Conservation (phyloP, 2,888 invertebrate species). For the Lamproptera curius region DNA sequence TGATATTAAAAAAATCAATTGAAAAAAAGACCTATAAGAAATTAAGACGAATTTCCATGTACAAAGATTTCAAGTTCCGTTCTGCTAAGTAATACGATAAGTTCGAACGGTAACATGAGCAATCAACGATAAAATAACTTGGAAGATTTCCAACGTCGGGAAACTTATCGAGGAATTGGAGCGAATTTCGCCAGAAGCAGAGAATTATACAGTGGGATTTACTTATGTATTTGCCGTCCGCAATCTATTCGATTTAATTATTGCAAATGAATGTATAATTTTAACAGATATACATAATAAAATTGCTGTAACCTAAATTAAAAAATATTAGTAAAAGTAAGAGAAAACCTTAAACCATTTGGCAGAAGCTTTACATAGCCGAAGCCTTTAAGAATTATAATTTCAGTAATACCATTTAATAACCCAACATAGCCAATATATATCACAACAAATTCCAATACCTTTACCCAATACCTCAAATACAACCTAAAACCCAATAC, state of each 20-base stretch:
- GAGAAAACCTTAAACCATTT: not conserved
- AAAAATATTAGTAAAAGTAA: not conserved
- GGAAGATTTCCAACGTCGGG: constrained; percentile 6
- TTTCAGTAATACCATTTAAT: not conserved
- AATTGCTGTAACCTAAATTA: not conserved
- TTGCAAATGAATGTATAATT: not conserved
- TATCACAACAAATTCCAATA: too few species aligned
- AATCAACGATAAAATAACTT: constrained; percentile 5
- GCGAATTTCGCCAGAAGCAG: not conserved
- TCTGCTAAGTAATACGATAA: not conserved
- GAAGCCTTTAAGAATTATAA: not conserved
- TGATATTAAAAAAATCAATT: too few species aligned
- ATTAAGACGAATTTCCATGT: too few species aligned
- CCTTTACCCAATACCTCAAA: too few species aligned
- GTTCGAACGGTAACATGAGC: not conserved
- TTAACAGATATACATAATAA: not conserved
- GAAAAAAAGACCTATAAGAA: too few species aligned
- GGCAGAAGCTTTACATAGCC: not conserved
- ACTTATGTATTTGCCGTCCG: not conserved
- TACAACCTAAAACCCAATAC: too few species aligned
- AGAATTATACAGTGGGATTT: not conserved
- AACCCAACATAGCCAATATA: not conserved
- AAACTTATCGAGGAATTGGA: not conserved
- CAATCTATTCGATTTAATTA: not conserved
- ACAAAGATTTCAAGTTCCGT: too few species aligned